Percentiles rank a stretch among this genome's conserved stretches.
Evolutionary conservation across 2,888 invertebrate genomes (phyloP).

Genomic region (Antitype chi): DNA sequence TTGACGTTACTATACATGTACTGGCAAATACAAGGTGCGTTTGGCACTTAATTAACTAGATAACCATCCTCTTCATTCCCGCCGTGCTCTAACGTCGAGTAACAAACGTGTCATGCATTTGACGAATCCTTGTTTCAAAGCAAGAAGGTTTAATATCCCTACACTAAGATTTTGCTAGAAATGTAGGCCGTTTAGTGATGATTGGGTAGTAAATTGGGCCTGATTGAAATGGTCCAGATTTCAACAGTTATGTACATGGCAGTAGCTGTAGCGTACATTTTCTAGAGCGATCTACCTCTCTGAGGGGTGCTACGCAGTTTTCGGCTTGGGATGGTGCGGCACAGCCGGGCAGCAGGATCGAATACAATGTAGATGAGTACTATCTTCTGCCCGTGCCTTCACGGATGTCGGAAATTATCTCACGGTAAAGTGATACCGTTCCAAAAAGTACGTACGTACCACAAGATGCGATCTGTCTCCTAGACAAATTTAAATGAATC

Average conservation of each 20-base stretch:
- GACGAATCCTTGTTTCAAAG: conserved; percentile 20
- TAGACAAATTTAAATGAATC: no score
- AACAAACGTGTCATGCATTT: conserved; percentile 21
- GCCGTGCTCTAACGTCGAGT: conserved; percentile 25
- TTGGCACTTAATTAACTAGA: conserved; percentile 44
- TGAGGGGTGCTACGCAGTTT: neutral
- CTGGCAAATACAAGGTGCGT: conserved; percentile 22
- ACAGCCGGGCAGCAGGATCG: neutral
- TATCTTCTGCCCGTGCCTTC: no score
- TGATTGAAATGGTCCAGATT: conserved; percentile 85
- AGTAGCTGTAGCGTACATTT: conserved; percentile 11
- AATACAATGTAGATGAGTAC: neutral
- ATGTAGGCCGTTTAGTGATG: conserved; percentile 51
- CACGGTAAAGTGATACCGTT: no score
- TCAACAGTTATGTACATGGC: conserved; percentile 57
- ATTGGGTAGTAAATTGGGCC: conserved; percentile 76
- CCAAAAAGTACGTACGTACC: no score
- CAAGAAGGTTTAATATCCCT: conserved; percentile 29
- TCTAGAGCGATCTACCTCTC: conserved; percentile 50
- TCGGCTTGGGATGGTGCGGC: neutral
- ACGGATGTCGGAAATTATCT: no score
- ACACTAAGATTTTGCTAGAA: neutral
- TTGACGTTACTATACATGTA: neutral
- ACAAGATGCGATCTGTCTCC: no score
- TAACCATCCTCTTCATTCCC: conserved; percentile 44